Conservation (phyloP, 2,113 vertebrate species). For the Ranitomeya imitator region DNA sequence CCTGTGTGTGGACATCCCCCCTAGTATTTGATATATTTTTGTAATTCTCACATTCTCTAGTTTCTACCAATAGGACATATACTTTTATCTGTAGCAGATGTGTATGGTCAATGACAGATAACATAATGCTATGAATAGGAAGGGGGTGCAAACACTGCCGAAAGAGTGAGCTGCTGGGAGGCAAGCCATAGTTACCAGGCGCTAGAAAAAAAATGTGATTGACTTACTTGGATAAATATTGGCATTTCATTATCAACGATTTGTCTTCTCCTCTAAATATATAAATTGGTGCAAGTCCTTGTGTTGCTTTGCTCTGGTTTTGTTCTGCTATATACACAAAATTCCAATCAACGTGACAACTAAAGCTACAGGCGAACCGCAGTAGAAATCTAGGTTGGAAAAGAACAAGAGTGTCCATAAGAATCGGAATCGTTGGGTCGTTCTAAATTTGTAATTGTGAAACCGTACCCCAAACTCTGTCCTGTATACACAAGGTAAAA, state of each 20-base stretch:
- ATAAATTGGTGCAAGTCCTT: not conserved
- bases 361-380: not conserved
- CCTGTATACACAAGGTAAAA: too few species aligned
- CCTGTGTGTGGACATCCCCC: too few species aligned
- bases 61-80: not conserved
- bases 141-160: not conserved
- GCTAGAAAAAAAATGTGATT: not conserved
- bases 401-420: too few species aligned
- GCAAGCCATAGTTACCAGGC: not conserved
- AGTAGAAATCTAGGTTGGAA: not conserved
- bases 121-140: not conserved
- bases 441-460: too few species aligned
- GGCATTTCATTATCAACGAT: not conserved
- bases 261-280: not conserved
- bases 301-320: not conserved
- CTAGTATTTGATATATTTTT: not conserved
- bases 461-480: too few species aligned
- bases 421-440: too few species aligned
- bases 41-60: not conserved
- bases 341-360: slow-evolving; percentile 13
- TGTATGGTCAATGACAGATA: not conserved
- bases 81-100: not conserved
- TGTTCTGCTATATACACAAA: not conserved
- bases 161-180: not conserved
- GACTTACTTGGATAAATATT: slow-evolving; percentile 16